Conservation (phyloP, 2,797 vertebrate genomes). For the Artibeus lituratus region DNA sequence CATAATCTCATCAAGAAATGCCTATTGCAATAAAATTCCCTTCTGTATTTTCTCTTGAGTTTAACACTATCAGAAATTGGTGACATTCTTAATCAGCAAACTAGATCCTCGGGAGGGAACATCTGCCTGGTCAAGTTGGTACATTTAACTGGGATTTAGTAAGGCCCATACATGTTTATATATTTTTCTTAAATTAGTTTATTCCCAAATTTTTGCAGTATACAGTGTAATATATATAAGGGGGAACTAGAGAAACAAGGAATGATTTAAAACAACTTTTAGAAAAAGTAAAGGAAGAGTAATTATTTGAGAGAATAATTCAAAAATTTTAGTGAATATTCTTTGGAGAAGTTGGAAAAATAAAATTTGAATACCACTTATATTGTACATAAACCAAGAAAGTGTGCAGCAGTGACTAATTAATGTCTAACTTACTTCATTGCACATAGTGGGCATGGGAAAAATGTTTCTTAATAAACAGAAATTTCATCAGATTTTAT, state of each 20-base stretch:
- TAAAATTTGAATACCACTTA: neutral
- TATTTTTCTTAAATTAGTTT: neutral
- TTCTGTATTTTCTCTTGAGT: neutral
- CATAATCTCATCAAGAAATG: constrained; percentile 8
- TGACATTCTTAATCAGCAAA: neutral
- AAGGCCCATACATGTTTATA: neutral
- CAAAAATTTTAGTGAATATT: neutral
- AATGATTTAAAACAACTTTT: neutral
- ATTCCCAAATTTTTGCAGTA: neutral
- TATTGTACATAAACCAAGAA: neutral
- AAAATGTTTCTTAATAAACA: neutral
- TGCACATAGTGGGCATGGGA: neutral
- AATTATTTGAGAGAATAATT: neutral
- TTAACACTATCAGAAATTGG: neutral
- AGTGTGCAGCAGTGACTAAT: neutral
- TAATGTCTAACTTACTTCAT: neutral
- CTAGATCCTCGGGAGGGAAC: neutral
- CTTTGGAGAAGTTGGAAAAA: neutral
- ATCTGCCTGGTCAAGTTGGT: neutral
- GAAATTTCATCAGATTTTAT: neutral
- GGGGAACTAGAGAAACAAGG: neutral
- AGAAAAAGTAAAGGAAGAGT: neutral
- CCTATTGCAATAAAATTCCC: neutral
- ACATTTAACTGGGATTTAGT: neutral
- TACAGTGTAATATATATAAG: neutral